Conservation (phyloP, 2,113 vertebrate genomes). For the pig (Sus scrofa) region DNA sequence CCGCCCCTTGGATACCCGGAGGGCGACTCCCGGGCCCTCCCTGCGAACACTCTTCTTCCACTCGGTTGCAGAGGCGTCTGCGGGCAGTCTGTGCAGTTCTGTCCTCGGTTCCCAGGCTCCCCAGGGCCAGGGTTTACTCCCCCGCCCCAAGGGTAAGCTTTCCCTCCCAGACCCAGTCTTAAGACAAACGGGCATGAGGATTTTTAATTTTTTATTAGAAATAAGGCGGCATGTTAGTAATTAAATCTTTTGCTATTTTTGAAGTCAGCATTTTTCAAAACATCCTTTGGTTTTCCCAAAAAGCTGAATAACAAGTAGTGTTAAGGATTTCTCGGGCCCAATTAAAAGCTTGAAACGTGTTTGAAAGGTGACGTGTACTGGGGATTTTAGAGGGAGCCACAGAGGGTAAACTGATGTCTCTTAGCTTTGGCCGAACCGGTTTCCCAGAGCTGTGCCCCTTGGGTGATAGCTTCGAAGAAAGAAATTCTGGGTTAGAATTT, state of each 20-base stretch:
- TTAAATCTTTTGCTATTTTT: background rate
- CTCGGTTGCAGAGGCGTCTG: too few relatives aligned
- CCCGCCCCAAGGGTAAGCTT: background rate
- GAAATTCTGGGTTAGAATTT: background rate
- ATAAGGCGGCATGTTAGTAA: background rate
- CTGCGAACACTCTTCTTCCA: background rate
- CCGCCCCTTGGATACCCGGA: background rate
- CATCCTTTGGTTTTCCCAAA: background rate
- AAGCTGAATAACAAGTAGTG: background rate
- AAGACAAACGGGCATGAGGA: background rate
- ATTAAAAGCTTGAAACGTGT: background rate
- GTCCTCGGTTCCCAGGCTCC: background rate
- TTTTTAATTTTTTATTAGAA: background rate
- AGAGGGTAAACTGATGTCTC: background rate
- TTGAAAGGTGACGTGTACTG: background rate
- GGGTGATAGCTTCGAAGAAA: background rate
- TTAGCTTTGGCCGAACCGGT: background rate
- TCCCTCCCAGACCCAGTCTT: background rate
- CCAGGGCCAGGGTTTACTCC: background rate
- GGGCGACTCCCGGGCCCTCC: background rate
- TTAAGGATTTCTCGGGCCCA: background rate
- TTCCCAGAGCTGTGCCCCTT: background rate
- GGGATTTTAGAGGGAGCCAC: background rate
- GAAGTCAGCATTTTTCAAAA: background rate
- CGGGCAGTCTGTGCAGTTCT: background rate